Percentiles rank a stretch among this genome's conserved stretches.
phyloP scores from a whole-genome alignment of 2,888 invertebrate genomes.

The Dyspetes luteomarginatus region DNA sequence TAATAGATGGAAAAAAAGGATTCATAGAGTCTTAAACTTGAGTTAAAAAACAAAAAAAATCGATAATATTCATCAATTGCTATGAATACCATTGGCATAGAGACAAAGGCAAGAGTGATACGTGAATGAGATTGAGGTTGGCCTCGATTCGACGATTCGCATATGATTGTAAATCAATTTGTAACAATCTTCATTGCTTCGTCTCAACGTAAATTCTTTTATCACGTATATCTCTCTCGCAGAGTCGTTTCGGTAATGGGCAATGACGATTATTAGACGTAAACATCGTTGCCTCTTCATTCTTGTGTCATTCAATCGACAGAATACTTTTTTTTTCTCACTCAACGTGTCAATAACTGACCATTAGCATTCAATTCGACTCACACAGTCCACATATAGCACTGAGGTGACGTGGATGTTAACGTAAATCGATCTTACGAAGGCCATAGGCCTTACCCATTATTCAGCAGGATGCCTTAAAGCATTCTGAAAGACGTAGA shows the following conservation, averaged over 20 bases:
- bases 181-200: conserved; percentile 67
- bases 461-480: too few species aligned
- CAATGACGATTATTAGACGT: conserved; percentile 41
- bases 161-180: conserved; percentile 77
- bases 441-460: too few species aligned
- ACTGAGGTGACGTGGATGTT: too few species aligned
- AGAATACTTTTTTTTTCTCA: not conserved
- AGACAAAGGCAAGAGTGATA: conserved; percentile 10
- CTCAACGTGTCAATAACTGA: conserved; percentile 17
- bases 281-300: conserved; percentile 15
- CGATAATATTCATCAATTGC: too few species aligned
- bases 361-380: not conserved
- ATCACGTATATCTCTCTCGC: not conserved
- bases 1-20: too few species aligned
- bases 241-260: conserved; percentile 11
- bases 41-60: too few species aligned
- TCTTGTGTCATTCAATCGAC: conserved; percentile 28
- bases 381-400: too few species aligned
- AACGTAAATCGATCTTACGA: too few species aligned
- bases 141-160: conserved; percentile 73
- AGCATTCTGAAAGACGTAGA: too few species aligned
- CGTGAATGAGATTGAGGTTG: conserved; percentile 60
- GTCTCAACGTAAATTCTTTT: not conserved
- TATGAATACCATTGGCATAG: too few species aligned
- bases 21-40: too few species aligned